phyloP scores from a whole-genome alignment of 53 echinoderm and acorn worm genomes.

The Antedon mediterranea region DNA sequence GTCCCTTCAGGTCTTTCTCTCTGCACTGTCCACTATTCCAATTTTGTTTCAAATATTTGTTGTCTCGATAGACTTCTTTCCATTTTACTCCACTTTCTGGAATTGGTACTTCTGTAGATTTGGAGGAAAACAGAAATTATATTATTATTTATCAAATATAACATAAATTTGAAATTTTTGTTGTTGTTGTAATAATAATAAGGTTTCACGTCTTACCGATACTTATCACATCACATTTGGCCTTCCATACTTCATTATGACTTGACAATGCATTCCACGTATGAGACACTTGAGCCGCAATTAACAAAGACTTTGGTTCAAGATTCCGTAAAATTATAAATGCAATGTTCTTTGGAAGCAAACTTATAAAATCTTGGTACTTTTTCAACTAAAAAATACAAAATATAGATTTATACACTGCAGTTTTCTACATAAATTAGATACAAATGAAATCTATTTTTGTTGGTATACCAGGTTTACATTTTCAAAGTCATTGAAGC shows the following conservation, averaged over 20 bases:
- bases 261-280: conserved; percentile 60
- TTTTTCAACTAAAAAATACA: conserved; percentile 56
- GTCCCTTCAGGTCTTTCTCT: conserved; percentile 74
- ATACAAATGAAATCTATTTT: too few species aligned
- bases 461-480: too few species aligned
- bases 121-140: neutral
- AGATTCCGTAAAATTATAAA: conserved; percentile 59
- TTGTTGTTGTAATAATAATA: too few species aligned
- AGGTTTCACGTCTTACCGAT: conserved; percentile 81
- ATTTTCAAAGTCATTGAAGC: too few species aligned
- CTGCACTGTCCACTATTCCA: conserved; percentile 74
- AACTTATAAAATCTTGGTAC: conserved; percentile 61
- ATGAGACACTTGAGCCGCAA: conserved; percentile 61
- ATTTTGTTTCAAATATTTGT: conserved; percentile 61
- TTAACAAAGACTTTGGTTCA: conserved; percentile 50
- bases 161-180: too few species aligned
- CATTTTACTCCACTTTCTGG: conserved; percentile 32
- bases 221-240: conserved; percentile 65
- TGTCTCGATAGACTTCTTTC: conserved; percentile 85
- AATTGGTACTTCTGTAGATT: conserved; percentile 59
- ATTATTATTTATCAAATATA: neutral
- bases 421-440: too few species aligned
- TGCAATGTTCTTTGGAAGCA: conserved; percentile 59
- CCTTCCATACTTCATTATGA: conserved; percentile 79
- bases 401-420: neutral